Percentiles rank a stretch among this genome's conserved stretches.
phyloP scores from a whole-genome alignment of 2,888 invertebrate genomes.

The Machimus rusticus region DNA sequence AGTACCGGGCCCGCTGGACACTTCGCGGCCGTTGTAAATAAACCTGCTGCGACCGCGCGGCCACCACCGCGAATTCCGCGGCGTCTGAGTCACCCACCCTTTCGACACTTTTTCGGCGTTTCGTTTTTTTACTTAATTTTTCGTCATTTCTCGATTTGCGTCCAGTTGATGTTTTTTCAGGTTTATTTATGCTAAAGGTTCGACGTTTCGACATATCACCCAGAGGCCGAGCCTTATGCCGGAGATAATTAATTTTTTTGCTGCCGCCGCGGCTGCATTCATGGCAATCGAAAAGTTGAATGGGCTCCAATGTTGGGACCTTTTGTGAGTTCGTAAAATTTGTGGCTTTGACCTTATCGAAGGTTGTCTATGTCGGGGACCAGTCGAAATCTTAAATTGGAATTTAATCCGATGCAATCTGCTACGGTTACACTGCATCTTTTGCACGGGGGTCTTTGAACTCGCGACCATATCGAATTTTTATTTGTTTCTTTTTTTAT shows the following conservation, averaged over 20 bases:
- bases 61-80: slow-evolving; percentile 17
- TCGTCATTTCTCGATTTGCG: background rate
- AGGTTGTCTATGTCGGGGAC: slow-evolving; percentile 33
- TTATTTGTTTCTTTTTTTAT: background rate
- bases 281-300: slow-evolving; percentile 27
- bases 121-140: background rate
- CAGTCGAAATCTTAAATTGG: background rate
- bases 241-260: slow-evolving; percentile 34
- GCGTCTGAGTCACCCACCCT: slow-evolving; percentile 34
- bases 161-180: background rate
- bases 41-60: slow-evolving; percentile 1
- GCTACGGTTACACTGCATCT: slow-evolving; percentile 36
- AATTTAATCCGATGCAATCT: slow-evolving; percentile 27
- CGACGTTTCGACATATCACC: slow-evolving; percentile 22
- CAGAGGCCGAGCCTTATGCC: background rate
- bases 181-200: slow-evolving; percentile 4
- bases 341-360: slow-evolving; percentile 43
- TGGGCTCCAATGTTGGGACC: slow-evolving; percentile 7
- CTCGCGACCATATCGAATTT: background rate
- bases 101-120: background rate
- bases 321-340: slow-evolving; percentile 8
- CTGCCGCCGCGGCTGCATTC: background rate
- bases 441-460: slow-evolving; percentile 19
- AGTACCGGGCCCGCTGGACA: background rate
- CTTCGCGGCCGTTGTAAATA: background rate